Evolutionary conservation across 2,888 invertebrate genomes (phyloP), one percentile per base, ranked within the genome.

Genomic region (Bombylius discolor): DNA sequence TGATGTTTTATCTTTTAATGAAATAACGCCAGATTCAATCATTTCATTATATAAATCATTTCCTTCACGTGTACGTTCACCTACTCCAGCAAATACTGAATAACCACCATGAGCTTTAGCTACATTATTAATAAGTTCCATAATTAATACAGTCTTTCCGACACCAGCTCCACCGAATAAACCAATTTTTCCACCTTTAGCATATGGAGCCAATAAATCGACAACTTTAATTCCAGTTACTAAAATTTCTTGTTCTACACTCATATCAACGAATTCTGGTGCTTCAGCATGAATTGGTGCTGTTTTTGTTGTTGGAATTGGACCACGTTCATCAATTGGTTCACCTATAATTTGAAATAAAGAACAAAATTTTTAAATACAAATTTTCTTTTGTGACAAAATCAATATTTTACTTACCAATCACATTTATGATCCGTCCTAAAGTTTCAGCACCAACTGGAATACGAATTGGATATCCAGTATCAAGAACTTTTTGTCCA

Each of bases 101-200:
- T 92, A 95, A 76, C 95, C 95, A 77, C 94, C 94, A 72, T 96
- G 95, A 64, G 93, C 91, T 73, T 93, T 94, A 66, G 95, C 95
- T 52, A 95, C 89, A 70, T 95, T 95, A 81, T 95, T 95, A 68
- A 95, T 95, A 65, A 95, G 81, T 75, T 95, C 95, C 94, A 95
- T 95, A 72, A 96, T 95, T 62, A 95, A 79, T 75, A 95, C 95
- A 64, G 95, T 96, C 76, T 95, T 95, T 60, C 94, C 95, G 62
- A 96, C 95, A 66, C 95, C 95, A 60, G 94, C 95, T 66, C 94
- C 95, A 58, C 94, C 94, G 69, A 95, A 94, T 44, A 93, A 78
- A 62, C 91, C 94, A 72, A 95, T 93, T 77, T 95, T 95, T 69
- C 94, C 95, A 74, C 94, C 95, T 78, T 91, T 95, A 51, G 84